phyloP scores from a whole-genome alignment of 2,113 vertebrate species.

The Etia nguti region DNA sequence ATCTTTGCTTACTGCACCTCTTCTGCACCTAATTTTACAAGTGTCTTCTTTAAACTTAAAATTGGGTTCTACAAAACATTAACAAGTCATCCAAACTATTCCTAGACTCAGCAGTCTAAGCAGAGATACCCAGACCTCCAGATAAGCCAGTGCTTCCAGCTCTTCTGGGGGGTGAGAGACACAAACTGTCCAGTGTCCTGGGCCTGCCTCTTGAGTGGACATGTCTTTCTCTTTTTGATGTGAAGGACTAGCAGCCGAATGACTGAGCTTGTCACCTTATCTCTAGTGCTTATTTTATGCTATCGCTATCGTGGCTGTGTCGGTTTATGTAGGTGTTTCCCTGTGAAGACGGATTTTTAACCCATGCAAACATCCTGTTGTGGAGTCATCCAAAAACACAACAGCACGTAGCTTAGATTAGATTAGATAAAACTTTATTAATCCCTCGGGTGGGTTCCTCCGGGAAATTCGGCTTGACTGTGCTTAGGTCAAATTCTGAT shows the following conservation, averaged over 20 bases:
- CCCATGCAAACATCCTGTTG: too few relatives aligned
- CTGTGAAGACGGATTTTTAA: too few relatives aligned
- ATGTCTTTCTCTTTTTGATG: neutral
- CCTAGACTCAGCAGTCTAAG: neutral
- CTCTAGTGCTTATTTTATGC: neutral
- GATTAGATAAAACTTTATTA: too few relatives aligned
- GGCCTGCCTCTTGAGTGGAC: neutral
- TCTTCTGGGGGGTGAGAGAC: neutral
- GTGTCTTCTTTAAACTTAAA: neutral
- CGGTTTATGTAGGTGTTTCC: too few relatives aligned
- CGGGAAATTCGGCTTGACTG: too few relatives aligned
- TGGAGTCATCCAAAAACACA: too few relatives aligned
- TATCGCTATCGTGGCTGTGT: too few relatives aligned
- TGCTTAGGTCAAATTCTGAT: too few relatives aligned
- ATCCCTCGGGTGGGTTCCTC: too few relatives aligned
- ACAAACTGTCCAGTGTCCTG: neutral
- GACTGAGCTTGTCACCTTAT: neutral
- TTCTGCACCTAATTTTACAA: neutral
- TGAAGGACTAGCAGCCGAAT: neutral
- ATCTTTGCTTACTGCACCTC: neutral
- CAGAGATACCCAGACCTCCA: neutral
- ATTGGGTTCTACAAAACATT: neutral
- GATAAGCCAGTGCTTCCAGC: neutral
- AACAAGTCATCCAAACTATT: neutral
- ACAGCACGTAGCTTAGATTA: too few relatives aligned